phyloP scores from a whole-genome alignment of 2,113 vertebrate species.

The Scytalopus superciliaris region DNA sequence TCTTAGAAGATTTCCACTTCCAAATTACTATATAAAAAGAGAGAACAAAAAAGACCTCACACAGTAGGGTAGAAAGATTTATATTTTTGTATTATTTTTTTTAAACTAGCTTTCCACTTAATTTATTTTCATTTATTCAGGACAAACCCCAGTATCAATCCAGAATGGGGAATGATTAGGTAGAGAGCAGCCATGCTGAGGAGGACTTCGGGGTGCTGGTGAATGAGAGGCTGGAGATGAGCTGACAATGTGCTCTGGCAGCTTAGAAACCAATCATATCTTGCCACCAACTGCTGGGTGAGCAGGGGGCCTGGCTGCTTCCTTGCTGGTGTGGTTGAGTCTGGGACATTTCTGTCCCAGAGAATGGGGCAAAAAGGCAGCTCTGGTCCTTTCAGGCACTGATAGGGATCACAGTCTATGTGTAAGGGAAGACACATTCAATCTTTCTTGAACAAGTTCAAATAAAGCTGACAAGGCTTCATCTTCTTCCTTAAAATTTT shows the following conservation, averaged over 20 bases:
- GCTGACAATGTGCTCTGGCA: rapidly evolving
- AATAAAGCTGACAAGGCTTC: not conserved
- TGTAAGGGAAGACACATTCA: not conserved
- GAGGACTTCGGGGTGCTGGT: not conserved
- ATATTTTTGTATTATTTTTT: not conserved
- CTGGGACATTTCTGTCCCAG: not conserved
- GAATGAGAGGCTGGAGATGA: not conserved
- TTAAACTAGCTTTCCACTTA: not conserved
- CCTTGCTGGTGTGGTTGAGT: rapidly evolving
- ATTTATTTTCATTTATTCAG: not conserved
- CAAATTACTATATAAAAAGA: not conserved
- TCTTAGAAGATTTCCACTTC: not conserved
- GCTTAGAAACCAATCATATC: not conserved
- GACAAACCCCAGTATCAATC: not conserved
- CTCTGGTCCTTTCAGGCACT: not conserved
- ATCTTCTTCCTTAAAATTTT: not conserved
- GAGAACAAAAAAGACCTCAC: not conserved
- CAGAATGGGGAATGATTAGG: not conserved
- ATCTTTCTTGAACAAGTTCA: not conserved
- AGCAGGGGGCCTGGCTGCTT: not conserved
- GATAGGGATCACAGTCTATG: not conserved
- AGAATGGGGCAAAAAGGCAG: not conserved
- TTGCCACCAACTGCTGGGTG: rapidly evolving
- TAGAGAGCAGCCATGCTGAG: not conserved
- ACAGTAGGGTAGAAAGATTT: not conserved